Evolutionary conservation across 2,113 vertebrate genomes (phyloP).

Genomic region (Tautogolabrus adspersus): DNA sequence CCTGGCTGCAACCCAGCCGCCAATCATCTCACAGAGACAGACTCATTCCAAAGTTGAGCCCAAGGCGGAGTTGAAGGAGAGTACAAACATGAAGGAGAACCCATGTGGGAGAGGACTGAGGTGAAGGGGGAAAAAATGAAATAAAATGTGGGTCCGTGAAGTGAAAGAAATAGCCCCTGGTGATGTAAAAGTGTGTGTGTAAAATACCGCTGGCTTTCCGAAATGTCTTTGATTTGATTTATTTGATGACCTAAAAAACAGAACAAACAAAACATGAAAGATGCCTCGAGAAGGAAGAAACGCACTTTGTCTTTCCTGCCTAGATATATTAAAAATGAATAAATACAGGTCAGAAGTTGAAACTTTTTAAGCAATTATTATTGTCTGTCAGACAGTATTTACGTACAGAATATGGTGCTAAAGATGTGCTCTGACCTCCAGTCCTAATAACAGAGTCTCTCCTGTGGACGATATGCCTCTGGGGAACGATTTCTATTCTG

Average conservation of each 20-base stretch:
- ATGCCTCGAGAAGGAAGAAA: slow-evolving; percentile 25
- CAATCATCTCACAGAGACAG: slow-evolving; percentile 66
- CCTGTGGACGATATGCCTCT: too few relatives aligned
- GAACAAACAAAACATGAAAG: slow-evolving; percentile 52
- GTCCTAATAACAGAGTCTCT: not conserved
- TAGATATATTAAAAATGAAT: not conserved
- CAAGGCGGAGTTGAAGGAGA: slow-evolving; percentile 62
- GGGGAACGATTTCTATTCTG: too few relatives aligned
- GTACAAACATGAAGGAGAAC: slow-evolving; percentile 66
- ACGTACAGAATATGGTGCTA: not conserved
- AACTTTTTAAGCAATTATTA: not conserved
- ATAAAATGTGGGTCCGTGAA: slow-evolving; percentile 47
- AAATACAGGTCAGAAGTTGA: not conserved
- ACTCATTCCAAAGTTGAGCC: slow-evolving; percentile 65
- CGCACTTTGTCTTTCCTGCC: not conserved
- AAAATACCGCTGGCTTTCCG: slow-evolving; percentile 61
- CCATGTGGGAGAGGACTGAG: slow-evolving; percentile 47
- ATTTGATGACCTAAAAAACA: slow-evolving; percentile 65
- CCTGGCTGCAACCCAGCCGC: slow-evolving; percentile 56
- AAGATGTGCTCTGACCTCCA: not conserved
- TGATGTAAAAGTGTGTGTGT: slow-evolving; percentile 50
- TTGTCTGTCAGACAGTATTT: slow-evolving; percentile 8
- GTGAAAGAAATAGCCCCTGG: slow-evolving; percentile 53
- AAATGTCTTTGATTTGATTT: slow-evolving; percentile 61
- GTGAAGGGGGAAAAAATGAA: slow-evolving; percentile 34